Conservation (phyloP, 2,888 invertebrate genomes). For the Apeira syringaria region DNA sequence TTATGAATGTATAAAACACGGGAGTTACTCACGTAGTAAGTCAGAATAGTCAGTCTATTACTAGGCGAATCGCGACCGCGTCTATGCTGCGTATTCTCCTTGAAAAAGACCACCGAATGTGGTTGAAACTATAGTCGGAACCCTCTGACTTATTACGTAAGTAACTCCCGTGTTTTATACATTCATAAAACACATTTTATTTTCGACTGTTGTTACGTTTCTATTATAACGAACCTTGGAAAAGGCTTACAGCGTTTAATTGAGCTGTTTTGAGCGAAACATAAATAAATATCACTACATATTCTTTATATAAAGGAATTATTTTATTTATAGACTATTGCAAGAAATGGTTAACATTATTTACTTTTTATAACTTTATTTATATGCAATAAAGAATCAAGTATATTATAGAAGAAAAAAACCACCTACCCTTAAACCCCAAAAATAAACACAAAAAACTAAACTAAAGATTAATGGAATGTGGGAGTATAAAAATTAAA, state of each 20-base stretch:
- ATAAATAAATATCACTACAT: slow-evolving; percentile 6
- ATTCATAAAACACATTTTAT: too few relatives aligned
- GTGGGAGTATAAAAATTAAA: slow-evolving; percentile 20
- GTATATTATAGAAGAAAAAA: slow-evolving; percentile 12
- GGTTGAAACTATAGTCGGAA: too few relatives aligned
- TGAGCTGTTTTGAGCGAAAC: slow-evolving; percentile 45
- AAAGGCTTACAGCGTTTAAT: slow-evolving; percentile 27
- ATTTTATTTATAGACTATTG: slow-evolving; percentile 23
- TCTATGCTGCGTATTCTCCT: too few relatives aligned
- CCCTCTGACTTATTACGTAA: too few relatives aligned
- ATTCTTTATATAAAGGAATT: slow-evolving; percentile 5
- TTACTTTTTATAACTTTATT: not conserved
- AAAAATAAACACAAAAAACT: slow-evolving; percentile 13
- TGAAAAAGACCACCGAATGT: too few relatives aligned
- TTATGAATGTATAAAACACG: too few relatives aligned
- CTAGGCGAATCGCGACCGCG: too few relatives aligned
- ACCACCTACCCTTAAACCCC: slow-evolving; percentile 11
- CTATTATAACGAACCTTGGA: too few relatives aligned
- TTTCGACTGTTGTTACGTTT: too few relatives aligned
- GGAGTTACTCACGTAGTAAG: too few relatives aligned
- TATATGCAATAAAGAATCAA: not conserved
- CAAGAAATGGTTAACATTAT: slow-evolving; percentile 34
- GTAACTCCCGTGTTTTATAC: too few relatives aligned
- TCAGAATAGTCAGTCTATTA: too few relatives aligned
- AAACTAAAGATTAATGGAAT: slow-evolving; percentile 24